Evolutionary conservation across 1,140 invertebrate genomes (phyloP).

Genomic region (Lepidurus apus): DNA sequence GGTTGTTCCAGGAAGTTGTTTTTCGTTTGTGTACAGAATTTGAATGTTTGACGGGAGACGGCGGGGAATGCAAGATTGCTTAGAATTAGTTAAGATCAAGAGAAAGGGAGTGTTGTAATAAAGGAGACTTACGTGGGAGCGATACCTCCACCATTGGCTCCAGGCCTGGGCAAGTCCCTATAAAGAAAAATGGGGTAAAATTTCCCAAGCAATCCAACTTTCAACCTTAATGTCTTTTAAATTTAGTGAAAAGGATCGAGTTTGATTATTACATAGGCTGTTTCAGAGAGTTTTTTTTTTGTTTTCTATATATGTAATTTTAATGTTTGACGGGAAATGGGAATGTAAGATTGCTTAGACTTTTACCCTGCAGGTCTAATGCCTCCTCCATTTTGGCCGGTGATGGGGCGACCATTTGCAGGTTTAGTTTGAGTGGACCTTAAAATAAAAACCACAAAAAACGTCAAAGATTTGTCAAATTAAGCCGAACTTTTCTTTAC

Average conservation of each 20-base stretch:
- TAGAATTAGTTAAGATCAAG: neutral
- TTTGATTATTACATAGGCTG: neutral
- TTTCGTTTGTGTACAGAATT: neutral
- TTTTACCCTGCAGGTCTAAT: neutral
- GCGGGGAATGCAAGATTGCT: neutral
- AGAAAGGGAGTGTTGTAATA: neutral
- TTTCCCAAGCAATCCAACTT: neutral
- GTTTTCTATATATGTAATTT: neutral
- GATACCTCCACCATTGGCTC: neutral
- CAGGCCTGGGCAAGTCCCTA: neutral
- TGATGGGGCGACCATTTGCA: neutral
- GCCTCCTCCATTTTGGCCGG: neutral
- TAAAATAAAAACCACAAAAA: neutral
- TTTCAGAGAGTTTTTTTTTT: neutral
- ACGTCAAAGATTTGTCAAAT: neutral
- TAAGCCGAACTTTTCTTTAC: neutral
- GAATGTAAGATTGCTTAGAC: neutral
- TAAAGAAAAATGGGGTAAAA: neutral
- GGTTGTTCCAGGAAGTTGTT: neutral
- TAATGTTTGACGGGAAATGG: neutral
- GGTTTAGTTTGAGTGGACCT: neutral
- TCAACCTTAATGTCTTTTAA: neutral
- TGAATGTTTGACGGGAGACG: no score
- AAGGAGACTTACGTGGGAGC: neutral
- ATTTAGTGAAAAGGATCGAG: no score